phyloP scores from a whole-genome alignment of 2,888 invertebrate genomes.

The Zygaena filipendulae region DNA sequence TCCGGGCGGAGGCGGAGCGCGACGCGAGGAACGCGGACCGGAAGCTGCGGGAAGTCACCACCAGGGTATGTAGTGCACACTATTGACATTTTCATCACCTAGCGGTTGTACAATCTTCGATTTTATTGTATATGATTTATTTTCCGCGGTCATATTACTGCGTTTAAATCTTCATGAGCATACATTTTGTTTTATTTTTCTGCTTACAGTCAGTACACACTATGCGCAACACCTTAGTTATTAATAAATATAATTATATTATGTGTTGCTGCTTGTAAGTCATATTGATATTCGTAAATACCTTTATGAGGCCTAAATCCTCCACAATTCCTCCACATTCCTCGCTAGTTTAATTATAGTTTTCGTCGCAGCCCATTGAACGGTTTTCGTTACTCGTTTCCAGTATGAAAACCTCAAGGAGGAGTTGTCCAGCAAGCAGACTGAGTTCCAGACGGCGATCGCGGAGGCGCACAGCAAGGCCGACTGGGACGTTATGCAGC shows the following conservation, averaged over 20 bases:
- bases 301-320: too few relatives aligned
- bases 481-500: slow-evolving; percentile 76
- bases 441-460: slow-evolving; percentile 60
- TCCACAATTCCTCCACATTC: too few relatives aligned
- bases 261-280: too few relatives aligned
- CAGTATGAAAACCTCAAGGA: slow-evolving; percentile 76
- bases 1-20: slow-evolving; percentile 38
- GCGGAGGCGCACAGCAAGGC: slow-evolving; percentile 72
- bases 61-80: slow-evolving; percentile 29
- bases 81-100: too few relatives aligned
- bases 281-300: too few relatives aligned
- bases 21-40: slow-evolving; percentile 39
- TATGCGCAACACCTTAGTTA: not conserved
- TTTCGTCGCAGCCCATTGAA: too few relatives aligned
- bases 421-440: slow-evolving; percentile 73
- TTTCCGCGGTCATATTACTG: too few relatives aligned
- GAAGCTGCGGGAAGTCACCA: slow-evolving; percentile 42
- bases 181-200: not conserved
- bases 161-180: too few relatives aligned
- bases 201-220: not conserved
- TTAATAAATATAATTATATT: too few relatives aligned
- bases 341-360: too few relatives aligned
- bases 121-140: too few relatives aligned
- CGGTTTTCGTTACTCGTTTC: slow-evolving; percentile 10
- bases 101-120: slow-evolving; percentile 1